phyloP scores from a whole-genome alignment of 2,888 invertebrate species.

The Drosophila mercatorum region DNA sequence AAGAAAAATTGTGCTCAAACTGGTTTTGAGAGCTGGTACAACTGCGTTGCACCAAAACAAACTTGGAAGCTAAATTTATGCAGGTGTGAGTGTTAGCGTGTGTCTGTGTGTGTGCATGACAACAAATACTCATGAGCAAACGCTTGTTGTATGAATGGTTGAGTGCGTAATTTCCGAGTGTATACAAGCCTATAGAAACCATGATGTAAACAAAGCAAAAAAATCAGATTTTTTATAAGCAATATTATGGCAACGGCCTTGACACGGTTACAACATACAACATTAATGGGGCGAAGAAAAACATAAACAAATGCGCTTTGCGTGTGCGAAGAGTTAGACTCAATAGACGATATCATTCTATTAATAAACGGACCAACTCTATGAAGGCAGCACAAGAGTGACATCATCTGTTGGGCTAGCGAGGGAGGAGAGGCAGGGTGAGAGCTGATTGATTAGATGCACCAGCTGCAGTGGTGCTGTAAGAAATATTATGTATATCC shows the following conservation, averaged over 20 bases:
- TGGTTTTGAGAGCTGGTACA: slow-evolving; percentile 60
- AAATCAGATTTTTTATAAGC: slow-evolving; percentile 3
- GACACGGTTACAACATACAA: slow-evolving; percentile 71
- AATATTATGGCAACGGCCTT: slow-evolving; percentile 61
- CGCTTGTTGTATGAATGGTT: slow-evolving; percentile 13
- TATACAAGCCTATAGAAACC: slow-evolving; percentile 17
- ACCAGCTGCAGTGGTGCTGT: slow-evolving; percentile 15
- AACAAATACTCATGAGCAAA: slow-evolving; percentile 3
- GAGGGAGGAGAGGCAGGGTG: neutral
- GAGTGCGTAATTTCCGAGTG: slow-evolving; percentile 50
- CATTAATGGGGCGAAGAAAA: slow-evolving; percentile 34
- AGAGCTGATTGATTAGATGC: slow-evolving; percentile 9
- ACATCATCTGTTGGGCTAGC: slow-evolving; percentile 50
- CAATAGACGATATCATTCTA: slow-evolving; percentile 34
- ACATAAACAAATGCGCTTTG: slow-evolving; percentile 47
- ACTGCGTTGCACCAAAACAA: slow-evolving; percentile 76
- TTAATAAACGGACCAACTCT: slow-evolving; percentile 25
- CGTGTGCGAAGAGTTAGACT: slow-evolving; percentile 5
- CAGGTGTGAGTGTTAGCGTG: neutral
- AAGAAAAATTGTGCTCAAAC: slow-evolving; percentile 63
- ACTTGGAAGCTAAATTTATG: slow-evolving; percentile 23
- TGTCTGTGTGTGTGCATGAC: neutral
- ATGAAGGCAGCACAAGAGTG: slow-evolving; percentile 26
- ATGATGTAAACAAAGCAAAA: slow-evolving; percentile 53
- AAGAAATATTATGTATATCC: neutral